These are phyloP conservation scores for Chrysogorgia sp. DNA, from an alignment of 92 coral and sea anemone species.

Conservation along the genomic window DNA sequence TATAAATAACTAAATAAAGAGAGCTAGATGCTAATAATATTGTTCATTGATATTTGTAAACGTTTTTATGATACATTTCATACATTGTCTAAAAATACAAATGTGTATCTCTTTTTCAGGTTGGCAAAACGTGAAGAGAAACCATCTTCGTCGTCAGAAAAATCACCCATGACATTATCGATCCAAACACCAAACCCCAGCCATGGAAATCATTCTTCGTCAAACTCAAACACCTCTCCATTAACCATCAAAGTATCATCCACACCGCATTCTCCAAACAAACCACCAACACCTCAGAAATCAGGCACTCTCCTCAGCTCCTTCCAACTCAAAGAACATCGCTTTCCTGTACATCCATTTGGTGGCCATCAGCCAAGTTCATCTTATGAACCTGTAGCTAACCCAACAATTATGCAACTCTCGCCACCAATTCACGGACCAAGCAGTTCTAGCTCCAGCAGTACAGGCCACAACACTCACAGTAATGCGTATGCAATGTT, in stretches of 20 bases:
- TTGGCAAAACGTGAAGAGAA: slow-evolving; percentile 1
- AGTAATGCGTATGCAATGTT: not conserved
- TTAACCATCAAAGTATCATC: slow-evolving; percentile 12
- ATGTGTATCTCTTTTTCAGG: slow-evolving; percentile 2
- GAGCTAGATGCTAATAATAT: too few species aligned
- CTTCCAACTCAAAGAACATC: slow-evolving; percentile 9
- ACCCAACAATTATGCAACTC: not conserved
- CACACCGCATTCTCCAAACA: not conserved
- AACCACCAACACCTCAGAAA: slow-evolving; percentile 13
- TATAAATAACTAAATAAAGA: too few species aligned
- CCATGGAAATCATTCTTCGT: not conserved
- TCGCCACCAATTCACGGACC: not conserved
- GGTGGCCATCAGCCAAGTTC: slow-evolving; percentile 13
- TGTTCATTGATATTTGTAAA: too few species aligned
- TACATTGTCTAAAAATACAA: too few species aligned
- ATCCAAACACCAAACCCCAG: slow-evolving; percentile 4
- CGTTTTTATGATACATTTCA: too few species aligned
- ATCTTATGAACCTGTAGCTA: not conserved
- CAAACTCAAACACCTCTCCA: slow-evolving; percentile 20
- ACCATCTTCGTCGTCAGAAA: slow-evolving; percentile 7
- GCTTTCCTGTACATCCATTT: not conserved
- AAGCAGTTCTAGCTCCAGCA: slow-evolving; percentile 2
- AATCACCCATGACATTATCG: not conserved
- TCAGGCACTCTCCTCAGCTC: slow-evolving; percentile 20
- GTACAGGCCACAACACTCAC: not conserved